These are phyloP conservation scores for Platycheirus rosarum DNA, from an alignment of 2,888 invertebrate species.

Conservation along the genomic window DNA sequence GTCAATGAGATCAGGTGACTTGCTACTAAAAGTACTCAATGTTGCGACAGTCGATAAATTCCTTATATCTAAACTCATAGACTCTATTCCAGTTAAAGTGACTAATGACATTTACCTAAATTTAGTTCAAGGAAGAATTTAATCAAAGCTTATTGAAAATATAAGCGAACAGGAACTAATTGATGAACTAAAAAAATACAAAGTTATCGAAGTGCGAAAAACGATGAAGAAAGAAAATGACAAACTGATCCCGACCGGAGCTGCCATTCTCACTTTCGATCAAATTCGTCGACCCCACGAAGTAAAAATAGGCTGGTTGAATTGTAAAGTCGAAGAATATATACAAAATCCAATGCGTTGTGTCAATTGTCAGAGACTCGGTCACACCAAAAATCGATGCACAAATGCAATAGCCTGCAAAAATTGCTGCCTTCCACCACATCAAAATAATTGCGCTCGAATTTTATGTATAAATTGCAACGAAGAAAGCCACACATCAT, in stretches of 20 bases:
- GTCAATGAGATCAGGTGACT: conserved; percentile 4
- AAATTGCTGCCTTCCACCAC: conserved; percentile 41
- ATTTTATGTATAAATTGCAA: too few species aligned
- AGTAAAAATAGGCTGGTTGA: too few species aligned
- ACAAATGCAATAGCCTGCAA: conserved; percentile 30
- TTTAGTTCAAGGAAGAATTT: too few species aligned
- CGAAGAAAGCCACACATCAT: conserved; percentile 50
- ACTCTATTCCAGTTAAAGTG: conserved; percentile 2
- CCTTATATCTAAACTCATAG: background rate
- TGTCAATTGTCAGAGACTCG: too few species aligned
- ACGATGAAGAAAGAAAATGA: conserved; percentile 17
- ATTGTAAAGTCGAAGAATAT: conserved; percentile 28
- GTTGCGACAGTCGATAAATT: background rate
- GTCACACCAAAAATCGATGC: too few species aligned
- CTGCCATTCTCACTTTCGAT: too few species aligned
- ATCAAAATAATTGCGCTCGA: conserved; percentile 31
- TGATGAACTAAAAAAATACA: too few species aligned
- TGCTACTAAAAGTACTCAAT: background rate
- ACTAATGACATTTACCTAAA: background rate
- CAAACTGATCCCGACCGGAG: too few species aligned
- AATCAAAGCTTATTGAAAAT: background rate
- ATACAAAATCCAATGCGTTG: too few species aligned
- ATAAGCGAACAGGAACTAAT: too few species aligned
- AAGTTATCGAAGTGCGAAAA: conserved; percentile 15
- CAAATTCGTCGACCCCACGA: too few species aligned